Base-by-base conservation (phyloP, 2,113 vertebrate species). In the Ginglymostoma cirratum region DNA sequence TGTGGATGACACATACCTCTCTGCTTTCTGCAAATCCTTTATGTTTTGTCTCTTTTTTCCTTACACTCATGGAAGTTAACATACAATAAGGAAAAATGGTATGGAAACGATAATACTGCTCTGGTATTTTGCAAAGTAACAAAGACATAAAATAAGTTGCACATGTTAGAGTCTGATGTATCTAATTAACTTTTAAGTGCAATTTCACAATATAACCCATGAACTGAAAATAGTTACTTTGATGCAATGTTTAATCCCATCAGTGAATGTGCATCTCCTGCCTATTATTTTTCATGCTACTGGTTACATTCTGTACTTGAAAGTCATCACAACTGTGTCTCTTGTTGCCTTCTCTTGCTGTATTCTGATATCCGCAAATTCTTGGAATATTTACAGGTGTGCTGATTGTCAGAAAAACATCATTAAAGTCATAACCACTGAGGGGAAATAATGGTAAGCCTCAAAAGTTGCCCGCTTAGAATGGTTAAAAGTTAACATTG, bases 91-190 rank as follows among this genome's bases (percentile, higher is more conserved):
- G 48, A 72, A 95, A 66, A 17, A 61, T 61, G 45, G 3, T 72
- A 76, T 95, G 94, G 94, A 76, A 95, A 52, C 24, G 72, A 95
- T 95, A 72, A 95, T 72, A 24, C 21, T 72, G 21, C 23, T 76
- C 69, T 48, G 38, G 72, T 76, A 95, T 76, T 95, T 95, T 95
- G 15, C 67, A 72, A 95, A 72, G 42, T 72, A 95, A 69, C 69
- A 72, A 72, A 95, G 69, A 95, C 45, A 45, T 45, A 95, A 72
- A 95, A 48, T 72, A 95, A 61, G 67, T 70, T 72, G 45, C 94
- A 95, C 67, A 95, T 95, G 94, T 95, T 95, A 76, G 19, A 30
- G 69, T 19, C 94, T 72, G 94, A 72, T 95, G 69, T 72, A 95
- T 24, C 94, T 95, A 15, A 95, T 95, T 95, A 95, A 95, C 67